Evolutionary conservation across 2,888 invertebrate species (phyloP), one percentile per base, ranked within the genome.

Genomic region (Tricholauxania praeusta): DNA sequence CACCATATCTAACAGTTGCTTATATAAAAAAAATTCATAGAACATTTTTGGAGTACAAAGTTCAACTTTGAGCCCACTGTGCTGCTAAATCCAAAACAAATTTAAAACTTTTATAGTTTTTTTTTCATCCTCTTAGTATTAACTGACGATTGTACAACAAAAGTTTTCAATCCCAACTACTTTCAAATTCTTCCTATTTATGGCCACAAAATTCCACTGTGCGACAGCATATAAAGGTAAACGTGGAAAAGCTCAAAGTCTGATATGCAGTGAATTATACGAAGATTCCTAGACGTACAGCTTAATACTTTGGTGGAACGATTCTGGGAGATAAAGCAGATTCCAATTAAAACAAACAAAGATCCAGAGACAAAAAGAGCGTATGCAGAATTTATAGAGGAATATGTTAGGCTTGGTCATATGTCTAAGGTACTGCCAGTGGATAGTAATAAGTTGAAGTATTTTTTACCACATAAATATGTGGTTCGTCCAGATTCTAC

Each of bases 401-500:
- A 72, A 19, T 72, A 66, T 32, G 4, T 67, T 1, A 4, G 52
- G 14, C 66, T 72, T 3, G 66, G 66, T 10, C 72, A 72, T 32
- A 60, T 72, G 66, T 15, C 60, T 3, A 39, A 52, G 47, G 72
- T 72, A 62, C 47, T 48, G 17, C 6, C 52, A 62, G 53, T 12
- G 32, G 67, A 67, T 3, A 14, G 47, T 14, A 22, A 10, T 2
- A 15, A 52, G 12, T 17, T 71, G 17, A 71, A 64, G 47, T 71
- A 64, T 63, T 71, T 71, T 64, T 63, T 64, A 55, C 71, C 64
- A 39, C 64, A 71, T 68, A 48, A 68, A 57, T 39, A 59, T 55
- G 73, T 75, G 1, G 19, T 76, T 15, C 66, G 72, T 12, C 71
- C 74, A 32, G 70, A 75, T 3, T 74, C 73, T 17, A n/a, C n/a